These are phyloP conservation scores for Betta splendens DNA, from an alignment of 2,797 vertebrate species.

Conservation along the genomic window DNA sequence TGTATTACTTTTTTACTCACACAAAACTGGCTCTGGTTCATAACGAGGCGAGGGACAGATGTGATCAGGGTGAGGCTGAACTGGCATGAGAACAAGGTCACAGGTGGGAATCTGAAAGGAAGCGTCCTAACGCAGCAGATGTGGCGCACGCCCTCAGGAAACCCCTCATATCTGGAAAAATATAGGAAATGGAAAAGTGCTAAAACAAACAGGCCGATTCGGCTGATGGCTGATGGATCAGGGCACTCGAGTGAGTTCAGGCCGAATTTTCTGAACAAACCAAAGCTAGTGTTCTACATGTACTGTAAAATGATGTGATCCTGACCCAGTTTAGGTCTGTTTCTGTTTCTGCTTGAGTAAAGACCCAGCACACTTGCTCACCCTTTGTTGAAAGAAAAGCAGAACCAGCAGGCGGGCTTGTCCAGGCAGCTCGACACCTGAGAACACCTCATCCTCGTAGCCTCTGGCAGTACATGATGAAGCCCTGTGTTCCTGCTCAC, in stretches of 20 bases:
- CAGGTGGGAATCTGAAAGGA: conserved; percentile 65
- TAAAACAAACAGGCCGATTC: conserved; percentile 48
- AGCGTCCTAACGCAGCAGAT: conserved; percentile 71
- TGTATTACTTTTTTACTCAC: too few species aligned
- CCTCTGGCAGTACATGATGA: conserved; percentile 35
- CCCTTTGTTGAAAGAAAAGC: conserved; percentile 24
- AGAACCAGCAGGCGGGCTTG: conserved; percentile 32
- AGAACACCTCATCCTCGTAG: conserved; percentile 50
- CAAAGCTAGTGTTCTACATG: conserved; percentile 7
- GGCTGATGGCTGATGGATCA: conserved; percentile 38
- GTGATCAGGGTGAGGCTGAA: conserved; percentile 6
- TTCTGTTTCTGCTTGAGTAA: conserved; percentile 5
- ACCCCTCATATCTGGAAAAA: conserved; percentile 55
- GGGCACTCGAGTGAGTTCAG: conserved; percentile 35
- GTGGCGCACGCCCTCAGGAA: conserved; percentile 48
- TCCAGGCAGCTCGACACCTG: conserved; percentile 58
- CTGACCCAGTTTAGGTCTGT: background rate
- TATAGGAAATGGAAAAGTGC: conserved; percentile 54
- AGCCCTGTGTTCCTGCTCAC: conserved; percentile 24
- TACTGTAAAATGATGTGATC: background rate
- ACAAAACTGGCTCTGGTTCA: too few species aligned
- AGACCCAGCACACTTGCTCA: conserved; percentile 8
- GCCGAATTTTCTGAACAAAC: conserved; percentile 43
- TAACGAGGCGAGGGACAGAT: background rate
- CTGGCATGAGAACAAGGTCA: conserved; percentile 42